Evolutionary conservation across 1,140 invertebrate species (phyloP).

Genomic region (Wiebesia pumilae): DNA sequence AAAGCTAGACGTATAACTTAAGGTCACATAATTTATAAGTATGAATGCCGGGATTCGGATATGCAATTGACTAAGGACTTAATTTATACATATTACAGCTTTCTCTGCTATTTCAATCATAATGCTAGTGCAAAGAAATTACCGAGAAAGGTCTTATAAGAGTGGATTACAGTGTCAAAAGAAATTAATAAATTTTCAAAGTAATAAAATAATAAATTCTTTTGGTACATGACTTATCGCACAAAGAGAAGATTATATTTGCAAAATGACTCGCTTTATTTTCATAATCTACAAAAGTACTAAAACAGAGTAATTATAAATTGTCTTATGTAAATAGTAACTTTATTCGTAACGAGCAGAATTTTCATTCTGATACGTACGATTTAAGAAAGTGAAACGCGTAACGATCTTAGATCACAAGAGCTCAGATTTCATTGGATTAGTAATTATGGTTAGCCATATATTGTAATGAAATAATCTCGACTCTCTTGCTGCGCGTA

Average conservation of each 20-base stretch:
- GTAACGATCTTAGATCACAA: no score
- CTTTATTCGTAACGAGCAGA: no score
- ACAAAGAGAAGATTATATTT: background rate
- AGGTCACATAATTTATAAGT: slow-evolving; percentile 17
- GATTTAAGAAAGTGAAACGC: no score
- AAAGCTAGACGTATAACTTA: slow-evolving; percentile 19
- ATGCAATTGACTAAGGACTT: slow-evolving; percentile 11
- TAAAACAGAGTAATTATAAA: background rate
- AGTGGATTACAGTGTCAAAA: background rate
- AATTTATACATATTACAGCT: slow-evolving; percentile 21
- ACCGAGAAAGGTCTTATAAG: background rate
- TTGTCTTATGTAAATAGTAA: no score
- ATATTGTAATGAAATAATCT: background rate
- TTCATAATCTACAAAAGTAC: background rate
- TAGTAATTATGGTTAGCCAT: background rate
- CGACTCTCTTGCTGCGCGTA: no score
- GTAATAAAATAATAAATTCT: background rate
- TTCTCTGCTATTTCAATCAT: slow-evolving; percentile 18
- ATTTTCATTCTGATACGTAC: no score
- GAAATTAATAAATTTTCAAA: slow-evolving; percentile 1
- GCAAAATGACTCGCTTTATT: background rate
- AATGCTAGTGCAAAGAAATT: background rate
- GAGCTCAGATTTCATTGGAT: background rate
- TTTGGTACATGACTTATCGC: background rate
- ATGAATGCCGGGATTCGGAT: background rate